Base-by-base conservation (phyloP, 2,888 invertebrate genomes). In the Drosophila dives region DNA sequence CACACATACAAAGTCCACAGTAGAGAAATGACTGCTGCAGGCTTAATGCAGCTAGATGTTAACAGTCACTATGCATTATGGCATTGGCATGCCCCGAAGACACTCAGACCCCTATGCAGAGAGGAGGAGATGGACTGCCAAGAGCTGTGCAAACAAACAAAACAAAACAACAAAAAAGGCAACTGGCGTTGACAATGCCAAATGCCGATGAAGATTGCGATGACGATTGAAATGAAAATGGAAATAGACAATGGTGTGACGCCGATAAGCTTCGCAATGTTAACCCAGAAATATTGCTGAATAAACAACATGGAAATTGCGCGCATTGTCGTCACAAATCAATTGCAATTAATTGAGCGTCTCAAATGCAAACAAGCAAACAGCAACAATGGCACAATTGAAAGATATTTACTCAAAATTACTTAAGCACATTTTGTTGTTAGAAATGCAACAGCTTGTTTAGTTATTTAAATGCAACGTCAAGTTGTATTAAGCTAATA, bases 291-390 rank as follows among this genome's bases (percentile, higher is more conserved):
- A 60, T 72, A 76, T 70, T 67, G 73, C 64, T 59, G 51, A 67
- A 42, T 54, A 68, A 81, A 73, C 60, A 72, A 67, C 64, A 50
- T 67, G 56, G 38, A 71, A 77, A 78, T 72, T 64, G 66, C 36
- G 56, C 58, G 34, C 64, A 70, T 71, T 64, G 73, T 66, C 70
- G 71, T 72, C 80, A 77, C 80, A 80, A 86, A 83, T 88, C 89
- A 88, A 88, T 86, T 82, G 72, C 59, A 76, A 59, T 56, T 76
- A 66, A 76, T 76, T 75, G 72, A 29, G 23, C 48, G n/a, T 12
- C 23, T 50, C n/a, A 70, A 49, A 49, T 26, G 11, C 32, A 60
- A 34, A 26, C 26, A 29, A 36, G 42, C 33, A 40, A 12, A 26
- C 20, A 51, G 45, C 45, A 23, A 45, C 45, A 23, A 45, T 15